phyloP scores from a whole-genome alignment of 2,888 invertebrate species.

The Eledona agricola region DNA sequence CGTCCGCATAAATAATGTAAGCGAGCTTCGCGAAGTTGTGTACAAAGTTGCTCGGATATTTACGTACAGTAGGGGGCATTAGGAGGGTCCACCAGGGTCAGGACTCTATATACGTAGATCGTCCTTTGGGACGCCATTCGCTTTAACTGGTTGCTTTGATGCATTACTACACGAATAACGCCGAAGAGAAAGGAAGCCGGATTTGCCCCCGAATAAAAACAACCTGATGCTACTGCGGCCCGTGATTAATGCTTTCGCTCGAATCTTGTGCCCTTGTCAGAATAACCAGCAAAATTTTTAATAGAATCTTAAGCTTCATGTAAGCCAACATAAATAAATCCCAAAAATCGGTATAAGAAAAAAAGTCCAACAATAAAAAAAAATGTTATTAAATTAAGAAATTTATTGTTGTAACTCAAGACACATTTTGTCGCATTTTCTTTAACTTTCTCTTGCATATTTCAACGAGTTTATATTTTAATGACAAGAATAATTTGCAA shows the following conservation, averaged over 20 bases:
- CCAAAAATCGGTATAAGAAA: too few species aligned
- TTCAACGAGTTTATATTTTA: too few species aligned
- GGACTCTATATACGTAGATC: conserved; percentile 16
- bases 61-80: conserved; percentile 21
- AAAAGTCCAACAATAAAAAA: too few species aligned
- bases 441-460: too few species aligned
- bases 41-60: conserved; percentile 26
- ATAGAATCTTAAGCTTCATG: background rate
- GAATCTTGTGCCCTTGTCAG: background rate
- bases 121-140: conserved; percentile 18
- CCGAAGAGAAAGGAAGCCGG: too few species aligned
- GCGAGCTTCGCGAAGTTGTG: conserved; percentile 13
- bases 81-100: conserved; percentile 17
- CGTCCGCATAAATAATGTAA: conserved; percentile 27
- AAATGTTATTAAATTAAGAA: too few species aligned
- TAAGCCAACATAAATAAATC: too few species aligned
- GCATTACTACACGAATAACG: too few species aligned
- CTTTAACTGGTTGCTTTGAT: too few species aligned
- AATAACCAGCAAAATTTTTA: background rate
- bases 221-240: conserved; percentile 19
- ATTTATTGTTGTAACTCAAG: too few species aligned
- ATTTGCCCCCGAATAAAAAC: conserved; percentile 18
- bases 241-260: background rate
- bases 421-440: too few species aligned
- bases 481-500: too few species aligned